phyloP scores from a whole-genome alignment of 64 coral and sea anemone genomes.

The Montipora sp. region DNA sequence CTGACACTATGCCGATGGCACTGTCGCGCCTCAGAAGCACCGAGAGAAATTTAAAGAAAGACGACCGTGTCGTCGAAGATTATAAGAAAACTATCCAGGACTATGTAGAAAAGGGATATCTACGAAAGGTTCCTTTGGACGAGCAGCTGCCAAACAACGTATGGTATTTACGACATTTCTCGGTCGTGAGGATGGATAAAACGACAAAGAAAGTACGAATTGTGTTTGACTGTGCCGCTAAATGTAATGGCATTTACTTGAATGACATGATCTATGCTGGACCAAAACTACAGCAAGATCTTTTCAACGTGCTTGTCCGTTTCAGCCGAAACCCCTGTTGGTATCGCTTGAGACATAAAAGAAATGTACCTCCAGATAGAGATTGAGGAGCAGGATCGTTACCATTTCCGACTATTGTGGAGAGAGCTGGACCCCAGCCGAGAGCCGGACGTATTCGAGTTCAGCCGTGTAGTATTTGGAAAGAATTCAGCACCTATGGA shows the following conservation, averaged over 20 bases:
- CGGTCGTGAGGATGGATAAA: constrained; percentile 56
- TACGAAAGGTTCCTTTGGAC: constrained; percentile 2
- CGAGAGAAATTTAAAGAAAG: constrained; percentile 28
- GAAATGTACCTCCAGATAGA: background rate
- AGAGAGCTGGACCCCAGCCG: constrained; percentile 33
- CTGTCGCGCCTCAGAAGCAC: constrained; percentile 20
- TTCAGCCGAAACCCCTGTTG: constrained; percentile 35
- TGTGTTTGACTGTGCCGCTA: constrained; percentile 23
- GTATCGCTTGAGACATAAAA: constrained; percentile 52
- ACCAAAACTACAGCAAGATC: constrained; percentile 45
- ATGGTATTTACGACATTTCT: constrained; percentile 35
- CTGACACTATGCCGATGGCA: constrained; percentile 29
- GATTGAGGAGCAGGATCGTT: constrained; percentile 51
- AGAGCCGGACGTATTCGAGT: constrained; percentile 66
- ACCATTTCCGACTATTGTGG: constrained; percentile 61
- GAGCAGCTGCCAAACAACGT: background rate
- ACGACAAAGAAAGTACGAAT: constrained; percentile 41
- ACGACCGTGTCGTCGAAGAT: constrained; percentile 1
- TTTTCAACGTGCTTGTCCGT: constrained; percentile 26
- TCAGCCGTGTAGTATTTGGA: constrained; percentile 68
- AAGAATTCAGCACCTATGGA: constrained; percentile 72
- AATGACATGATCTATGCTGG: constrained; percentile 54
- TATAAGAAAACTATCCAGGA: constrained; percentile 20
- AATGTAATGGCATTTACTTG: constrained; percentile 1
- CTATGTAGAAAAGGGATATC: constrained; percentile 57